Evolutionary conservation across 2,888 invertebrate genomes (phyloP).

Genomic region (Acleris literana): DNA sequence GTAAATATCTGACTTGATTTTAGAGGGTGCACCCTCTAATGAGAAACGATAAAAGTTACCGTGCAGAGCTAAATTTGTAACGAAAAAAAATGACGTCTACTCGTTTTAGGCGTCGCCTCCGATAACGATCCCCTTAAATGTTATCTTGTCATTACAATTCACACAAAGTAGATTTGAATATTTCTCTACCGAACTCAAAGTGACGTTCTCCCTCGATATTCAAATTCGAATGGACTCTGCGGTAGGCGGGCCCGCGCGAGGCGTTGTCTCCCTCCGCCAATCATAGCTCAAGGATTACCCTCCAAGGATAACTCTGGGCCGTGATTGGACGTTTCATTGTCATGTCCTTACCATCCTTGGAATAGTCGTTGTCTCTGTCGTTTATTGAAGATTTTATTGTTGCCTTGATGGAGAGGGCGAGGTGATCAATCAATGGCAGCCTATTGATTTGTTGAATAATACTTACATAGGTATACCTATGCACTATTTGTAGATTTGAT

Average conservation of each 20-base stretch:
- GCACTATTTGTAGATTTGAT: not conserved
- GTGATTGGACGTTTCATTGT: slow-evolving; percentile 62
- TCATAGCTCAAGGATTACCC: slow-evolving; percentile 69
- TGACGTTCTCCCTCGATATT: slow-evolving; percentile 63
- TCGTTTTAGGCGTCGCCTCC: no score
- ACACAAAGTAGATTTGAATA: slow-evolving; percentile 4
- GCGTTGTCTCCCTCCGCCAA: slow-evolving; percentile 75
- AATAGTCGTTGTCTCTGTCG: slow-evolving; percentile 57
- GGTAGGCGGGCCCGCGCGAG: slow-evolving; percentile 65
- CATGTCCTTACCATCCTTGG: slow-evolving; percentile 68
- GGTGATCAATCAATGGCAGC: slow-evolving; percentile 25
- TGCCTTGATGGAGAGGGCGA: slow-evolving; percentile 22
- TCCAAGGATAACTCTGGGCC: slow-evolving; percentile 66
- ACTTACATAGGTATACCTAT: no score
- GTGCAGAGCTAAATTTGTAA: no score
- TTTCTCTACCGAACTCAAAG: slow-evolving; percentile 25
- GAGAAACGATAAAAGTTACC: no score
- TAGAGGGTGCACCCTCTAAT: no score
- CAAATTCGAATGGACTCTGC: slow-evolving; percentile 73
- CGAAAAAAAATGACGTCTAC: no score
- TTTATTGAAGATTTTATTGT: slow-evolving; percentile 25
- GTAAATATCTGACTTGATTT: no score
- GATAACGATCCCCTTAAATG: no score
- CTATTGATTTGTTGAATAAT: slow-evolving; percentile 27
- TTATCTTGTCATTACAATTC: slow-evolving; percentile 9